Conservation (phyloP, 2,888 invertebrate species). For the Hymenopus coronatus region DNA sequence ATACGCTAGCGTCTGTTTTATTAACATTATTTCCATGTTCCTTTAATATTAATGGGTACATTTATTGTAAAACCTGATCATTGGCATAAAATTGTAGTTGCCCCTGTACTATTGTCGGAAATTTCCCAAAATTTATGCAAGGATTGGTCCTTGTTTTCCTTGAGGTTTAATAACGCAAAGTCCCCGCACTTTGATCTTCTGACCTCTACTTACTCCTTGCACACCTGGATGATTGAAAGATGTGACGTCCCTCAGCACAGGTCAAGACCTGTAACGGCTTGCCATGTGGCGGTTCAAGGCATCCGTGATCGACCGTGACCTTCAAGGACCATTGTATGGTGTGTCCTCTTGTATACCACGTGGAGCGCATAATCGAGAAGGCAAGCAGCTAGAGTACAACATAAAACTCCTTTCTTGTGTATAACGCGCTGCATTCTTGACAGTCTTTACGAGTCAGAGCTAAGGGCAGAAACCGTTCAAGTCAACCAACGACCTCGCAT, state of each 20-base stretch:
- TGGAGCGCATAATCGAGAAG: not conserved
- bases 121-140: not conserved
- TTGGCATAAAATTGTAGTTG: too few species aligned
- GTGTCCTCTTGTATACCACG: not conserved
- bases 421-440: not conserved
- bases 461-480: not conserved
- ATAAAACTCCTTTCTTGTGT: not conserved
- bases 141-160: not conserved
- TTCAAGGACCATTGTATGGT: not conserved
- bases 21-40: too few species aligned
- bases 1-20: too few species aligned
- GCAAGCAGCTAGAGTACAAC: not conserved
- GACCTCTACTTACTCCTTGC: not conserved
- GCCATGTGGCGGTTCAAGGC: not conserved
- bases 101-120: too few species aligned
- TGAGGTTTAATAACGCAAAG: not conserved
- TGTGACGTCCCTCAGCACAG: not conserved
- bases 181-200: not conserved
- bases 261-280: not conserved
- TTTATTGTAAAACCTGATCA: too few species aligned
- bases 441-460: not conserved
- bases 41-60: too few species aligned
- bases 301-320: not conserved
- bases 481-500: not conserved
- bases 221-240: not conserved